Base-by-base conservation (phyloP, 2,888 invertebrate species). In the Julus scanicus region DNA sequence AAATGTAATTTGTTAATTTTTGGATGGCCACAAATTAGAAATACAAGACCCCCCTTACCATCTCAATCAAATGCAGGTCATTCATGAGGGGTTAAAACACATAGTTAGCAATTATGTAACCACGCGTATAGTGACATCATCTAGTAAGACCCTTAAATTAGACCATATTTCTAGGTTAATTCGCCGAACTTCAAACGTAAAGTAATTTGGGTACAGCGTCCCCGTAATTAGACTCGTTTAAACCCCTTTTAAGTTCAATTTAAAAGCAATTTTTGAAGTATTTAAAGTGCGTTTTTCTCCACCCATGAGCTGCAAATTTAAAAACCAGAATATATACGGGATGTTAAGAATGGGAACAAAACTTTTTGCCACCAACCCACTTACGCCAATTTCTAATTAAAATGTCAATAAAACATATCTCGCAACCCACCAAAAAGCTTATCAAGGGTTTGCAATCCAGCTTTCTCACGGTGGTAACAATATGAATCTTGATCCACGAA, bases 351-450 rank as follows among this genome's bases (percentile, higher is more conserved):
- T 71, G 71, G 71, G 71, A 71, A 29, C 29, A 71, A 71, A 71
- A 20, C 71, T 63, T 71, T 71, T 71, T 71, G 71, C 71, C 71
- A 71, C 71, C 71, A 71, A 20, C 71, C 71, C 71, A 20, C 71
- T 71, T 71, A 71, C 20, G 2, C 71, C 71, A 20, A 29, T 29
- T 29, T 29, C 9, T 29, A 71, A 71, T 71, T 71, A 71, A 71
- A 71, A 71, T 20, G 71, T 71, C 71, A 71, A 71, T 71, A 71
- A 71, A 71, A 71, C 71, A 71, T 63, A 63, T 63, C 2, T n/a
- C n/a, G 17, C 63, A 63, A 63, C 63, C 63, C 17, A 63, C 63
- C 13, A 4, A 63, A n/a, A 1, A n/a, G 8, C 71, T 71, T 71
- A 71, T 71, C 71, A 71, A 15, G 15, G 53, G 15, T 13, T 13